These are phyloP conservation scores for Crenichthys baileyi DNA, from an alignment of 2,797 vertebrate genomes.

Conservation along the genomic window DNA sequence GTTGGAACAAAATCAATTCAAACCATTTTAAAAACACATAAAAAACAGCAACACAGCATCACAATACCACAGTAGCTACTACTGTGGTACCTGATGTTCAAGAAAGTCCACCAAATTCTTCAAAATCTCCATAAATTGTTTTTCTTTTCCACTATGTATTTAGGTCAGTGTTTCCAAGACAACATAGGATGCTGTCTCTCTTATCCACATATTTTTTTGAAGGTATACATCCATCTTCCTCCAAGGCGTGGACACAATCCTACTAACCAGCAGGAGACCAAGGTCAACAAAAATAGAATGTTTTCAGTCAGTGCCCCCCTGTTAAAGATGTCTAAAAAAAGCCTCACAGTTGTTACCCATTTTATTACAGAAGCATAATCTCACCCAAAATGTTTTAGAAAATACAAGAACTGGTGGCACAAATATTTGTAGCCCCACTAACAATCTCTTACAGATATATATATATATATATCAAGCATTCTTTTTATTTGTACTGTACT, in stretches of 20 bases:
- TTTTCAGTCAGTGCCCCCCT: not conserved
- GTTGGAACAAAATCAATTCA: not conserved
- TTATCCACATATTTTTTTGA: not conserved
- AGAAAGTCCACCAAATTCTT: not conserved
- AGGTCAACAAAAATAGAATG: conserved; percentile 3
- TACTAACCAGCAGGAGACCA: not conserved
- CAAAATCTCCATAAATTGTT: not conserved
- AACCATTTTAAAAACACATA: not conserved
- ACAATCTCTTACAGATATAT: not conserved
- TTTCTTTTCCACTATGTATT: not conserved
- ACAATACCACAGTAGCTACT: not conserved
- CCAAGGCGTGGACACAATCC: not conserved
- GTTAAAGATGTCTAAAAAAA: not conserved
- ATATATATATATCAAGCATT: not conserved
- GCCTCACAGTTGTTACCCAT: not conserved
- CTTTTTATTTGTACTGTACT: no score
- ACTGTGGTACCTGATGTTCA: not conserved
- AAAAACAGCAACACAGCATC: not conserved
- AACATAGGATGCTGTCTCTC: not conserved
- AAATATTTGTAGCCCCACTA: not conserved
- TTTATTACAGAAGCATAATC: not conserved
- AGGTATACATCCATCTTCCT: not conserved
- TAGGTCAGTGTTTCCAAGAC: not conserved
- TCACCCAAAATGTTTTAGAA: not conserved
- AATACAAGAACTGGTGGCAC: not conserved